Percentiles rank a stretch among this genome's conserved stretches.
phyloP scores from a whole-genome alignment of 2,888 invertebrate species.

The Lasioglossum zephyrum region DNA sequence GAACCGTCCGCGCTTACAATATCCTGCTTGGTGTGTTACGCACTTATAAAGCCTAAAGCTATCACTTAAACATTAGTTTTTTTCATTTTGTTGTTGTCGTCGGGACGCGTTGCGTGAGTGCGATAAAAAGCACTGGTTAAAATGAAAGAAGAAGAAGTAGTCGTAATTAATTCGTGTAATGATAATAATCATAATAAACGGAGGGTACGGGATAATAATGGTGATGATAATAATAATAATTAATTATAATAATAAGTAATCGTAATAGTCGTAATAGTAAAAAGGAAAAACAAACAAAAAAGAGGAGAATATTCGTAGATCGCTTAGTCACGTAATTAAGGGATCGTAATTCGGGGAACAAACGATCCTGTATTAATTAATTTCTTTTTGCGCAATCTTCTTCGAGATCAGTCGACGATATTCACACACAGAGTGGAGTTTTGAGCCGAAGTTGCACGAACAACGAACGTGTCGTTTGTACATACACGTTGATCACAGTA shows the following conservation, averaged over 20 bases:
- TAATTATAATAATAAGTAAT: conserved; percentile 1
- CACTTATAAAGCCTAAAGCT: conserved; percentile 37
- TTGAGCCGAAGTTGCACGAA: conserved; percentile 62
- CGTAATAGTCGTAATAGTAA: conserved; percentile 4
- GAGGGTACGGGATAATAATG: not conserved
- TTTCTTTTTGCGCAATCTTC: conserved; percentile 56
- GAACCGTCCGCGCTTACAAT: conserved; percentile 41
- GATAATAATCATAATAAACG: not conserved
- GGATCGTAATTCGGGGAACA: conserved; percentile 12
- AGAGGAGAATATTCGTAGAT: conserved; percentile 17
- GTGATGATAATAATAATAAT: not conserved
- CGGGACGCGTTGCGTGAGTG: conserved; percentile 61
- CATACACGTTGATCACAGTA: conserved; percentile 51
- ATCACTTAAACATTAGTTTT: conserved; percentile 51
- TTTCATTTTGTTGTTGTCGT: conserved; percentile 31
- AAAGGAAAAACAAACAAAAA: conserved; percentile 12
- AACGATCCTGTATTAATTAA: conserved; percentile 39
- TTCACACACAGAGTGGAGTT: conserved; percentile 38
- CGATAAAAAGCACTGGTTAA: conserved; percentile 23
- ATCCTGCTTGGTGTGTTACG: conserved; percentile 35
- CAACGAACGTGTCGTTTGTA: conserved; percentile 38
- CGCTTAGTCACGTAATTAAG: conserved; percentile 37
- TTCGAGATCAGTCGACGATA: conserved; percentile 63
- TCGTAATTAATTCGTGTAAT: not conserved
- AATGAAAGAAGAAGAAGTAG: not conserved